Evolutionary conservation across 2,113 vertebrate genomes (phyloP).

Genomic region (Perccottus glenii): DNA sequence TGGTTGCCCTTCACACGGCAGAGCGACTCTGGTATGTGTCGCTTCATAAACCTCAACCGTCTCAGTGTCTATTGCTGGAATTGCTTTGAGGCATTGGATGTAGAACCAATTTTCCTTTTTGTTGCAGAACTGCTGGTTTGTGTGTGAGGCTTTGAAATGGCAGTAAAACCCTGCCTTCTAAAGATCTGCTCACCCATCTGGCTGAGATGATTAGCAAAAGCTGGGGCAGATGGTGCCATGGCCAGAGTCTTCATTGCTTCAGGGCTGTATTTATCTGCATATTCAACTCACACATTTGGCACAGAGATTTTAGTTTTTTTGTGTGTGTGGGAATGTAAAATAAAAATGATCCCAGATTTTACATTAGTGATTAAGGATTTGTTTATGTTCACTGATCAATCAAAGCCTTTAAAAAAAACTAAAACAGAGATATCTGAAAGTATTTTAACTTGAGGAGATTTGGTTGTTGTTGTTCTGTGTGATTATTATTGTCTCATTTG

Average conservation of each 20-base stretch:
- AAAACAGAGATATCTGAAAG: too few species aligned
- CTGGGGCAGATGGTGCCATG: conserved; percentile 67
- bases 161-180: conserved; percentile 35
- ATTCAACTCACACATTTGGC: conserved; percentile 36
- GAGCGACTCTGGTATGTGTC: conserved; percentile 17
- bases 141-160: not conserved
- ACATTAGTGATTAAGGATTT: too few species aligned
- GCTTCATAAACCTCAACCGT: conserved; percentile 16
- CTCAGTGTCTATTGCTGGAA: conserved; percentile 2
- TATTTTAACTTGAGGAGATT: too few species aligned
- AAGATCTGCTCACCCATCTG: conserved; percentile 72
- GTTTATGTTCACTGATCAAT: too few species aligned
- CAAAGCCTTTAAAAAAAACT: too few species aligned
- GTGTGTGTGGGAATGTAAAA: too few species aligned
- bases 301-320: conserved; percentile 28
- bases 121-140: conserved; percentile 1
- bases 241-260: conserved; percentile 56
- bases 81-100: conserved; percentile 1
- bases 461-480: too few species aligned
- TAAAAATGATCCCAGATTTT: too few species aligned
- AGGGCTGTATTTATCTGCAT: conserved; percentile 62
- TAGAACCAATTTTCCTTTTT: conserved; percentile 9
- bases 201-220: conserved; percentile 73
- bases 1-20: conserved; percentile 24
- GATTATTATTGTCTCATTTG: too few species aligned